A percentile compares a stretch with the other conserved stretches of the same genome.
These are phyloP conservation scores for Acinonyx jubatus DNA, from an alignment of 2,113 vertebrate genomes.

Conservation along the genomic window DNA sequence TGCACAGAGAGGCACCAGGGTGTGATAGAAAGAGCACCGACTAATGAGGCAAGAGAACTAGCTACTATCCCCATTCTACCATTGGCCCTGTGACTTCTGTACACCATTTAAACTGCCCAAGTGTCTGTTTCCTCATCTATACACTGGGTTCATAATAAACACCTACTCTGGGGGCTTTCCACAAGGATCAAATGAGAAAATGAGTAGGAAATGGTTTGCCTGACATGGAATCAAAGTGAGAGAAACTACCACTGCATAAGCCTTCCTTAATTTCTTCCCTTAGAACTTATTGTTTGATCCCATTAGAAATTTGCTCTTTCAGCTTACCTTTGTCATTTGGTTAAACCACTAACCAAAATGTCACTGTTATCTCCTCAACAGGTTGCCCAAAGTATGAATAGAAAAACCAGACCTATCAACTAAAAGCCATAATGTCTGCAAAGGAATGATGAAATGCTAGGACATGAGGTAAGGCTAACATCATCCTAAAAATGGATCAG, in stretches of 20 bases:
- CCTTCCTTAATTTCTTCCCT: neutral
- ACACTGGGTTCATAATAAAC: neutral
- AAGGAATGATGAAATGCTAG: constrained; percentile 66
- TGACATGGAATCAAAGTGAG: neutral
- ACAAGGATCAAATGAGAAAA: constrained; percentile 14
- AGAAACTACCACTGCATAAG: neutral
- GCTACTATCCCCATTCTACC: neutral
- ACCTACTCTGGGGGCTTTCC: neutral
- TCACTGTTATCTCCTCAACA: neutral
- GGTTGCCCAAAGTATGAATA: constrained; percentile 20
- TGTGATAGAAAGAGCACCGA: neutral
- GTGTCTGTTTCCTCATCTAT: neutral
- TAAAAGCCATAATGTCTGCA: constrained; percentile 36
- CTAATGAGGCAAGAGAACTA: neutral
- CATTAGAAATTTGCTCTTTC: neutral
- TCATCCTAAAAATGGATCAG: constrained; percentile 70
- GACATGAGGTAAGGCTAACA: constrained; percentile 72
- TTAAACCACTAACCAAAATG: neutral
- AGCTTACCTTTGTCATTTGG: neutral
- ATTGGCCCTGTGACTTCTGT: neutral
- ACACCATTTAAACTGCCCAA: neutral
- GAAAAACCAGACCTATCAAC: constrained; percentile 38
- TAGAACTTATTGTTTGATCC: neutral
- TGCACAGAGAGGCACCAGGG: neutral
- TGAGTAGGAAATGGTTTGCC: neutral